Base-by-base conservation (phyloP, 2,113 vertebrate species). In the Beaufortia kweichowensis region DNA sequence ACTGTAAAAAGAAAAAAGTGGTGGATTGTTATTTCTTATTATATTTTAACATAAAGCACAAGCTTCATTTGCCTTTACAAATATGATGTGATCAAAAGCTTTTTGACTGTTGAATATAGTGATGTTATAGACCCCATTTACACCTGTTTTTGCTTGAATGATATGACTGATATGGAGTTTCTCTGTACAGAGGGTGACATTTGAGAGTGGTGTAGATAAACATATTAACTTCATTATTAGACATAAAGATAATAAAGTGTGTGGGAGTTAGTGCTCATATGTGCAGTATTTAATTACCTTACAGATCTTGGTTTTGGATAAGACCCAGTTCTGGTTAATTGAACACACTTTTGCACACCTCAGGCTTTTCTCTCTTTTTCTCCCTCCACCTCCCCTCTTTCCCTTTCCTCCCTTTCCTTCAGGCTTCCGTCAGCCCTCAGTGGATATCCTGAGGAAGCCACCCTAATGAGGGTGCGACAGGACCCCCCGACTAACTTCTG, bases 401-500 rank as follows among this genome's bases (percentile, higher is more conserved):
- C 60, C 65, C 64, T 55, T 15, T 61, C 63, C 71, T 35, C 56
- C 72, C 41, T 72, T 60, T 60, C 82, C 71, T 69, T 83, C 82
- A 79, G 84, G 59, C 57, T 70, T 78, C 63, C 62, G 10, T 65
- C 29, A 31, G 79, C 62, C 33, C 75, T 75, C 73, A 48, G 80
- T 43, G 84, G 89, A 91, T 87, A 87, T 93, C 90, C 90, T 87
- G 77, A 90, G 90, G 89, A 93, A 91, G 81, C 76, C 69, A 76
- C 64, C 69, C 84, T 35, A 78, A 79, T 70, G 59, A 71, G 83
- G 81, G 73, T 87, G 88, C 75, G 74, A 82, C 69, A 64, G 75
- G 78, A 21, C 77, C 87, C n/a, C 72, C 43, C 84, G 77, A 53
- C 82, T 81, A 78, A 35, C 57, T 61, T 78, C 75, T 89, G 89